Conservation (phyloP, 2,113 vertebrate genomes). For the Bostrychus sinensis region DNA sequence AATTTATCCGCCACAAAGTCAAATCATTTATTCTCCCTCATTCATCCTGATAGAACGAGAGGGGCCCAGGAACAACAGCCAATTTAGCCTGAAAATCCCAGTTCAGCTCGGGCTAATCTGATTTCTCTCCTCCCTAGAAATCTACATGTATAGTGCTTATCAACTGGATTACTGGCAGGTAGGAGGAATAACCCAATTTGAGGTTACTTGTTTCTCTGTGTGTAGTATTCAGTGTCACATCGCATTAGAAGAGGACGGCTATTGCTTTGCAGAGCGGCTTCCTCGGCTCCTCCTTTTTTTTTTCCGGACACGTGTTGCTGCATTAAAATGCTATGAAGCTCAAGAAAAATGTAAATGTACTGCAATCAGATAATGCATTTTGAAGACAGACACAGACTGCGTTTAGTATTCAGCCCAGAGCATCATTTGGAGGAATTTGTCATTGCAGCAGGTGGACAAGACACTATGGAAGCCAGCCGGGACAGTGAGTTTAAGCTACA, state of each 20-base stretch:
- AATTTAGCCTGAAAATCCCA: constrained; percentile 75
- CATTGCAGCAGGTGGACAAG: neutral
- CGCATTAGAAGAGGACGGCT: constrained; percentile 67
- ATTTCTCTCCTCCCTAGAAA: constrained; percentile 80
- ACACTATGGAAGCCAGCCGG: constrained; percentile 7
- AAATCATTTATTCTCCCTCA: constrained; percentile 75
- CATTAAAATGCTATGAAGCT: constrained; percentile 19
- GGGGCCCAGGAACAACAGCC: constrained; percentile 71
- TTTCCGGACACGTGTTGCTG: constrained; percentile 41
- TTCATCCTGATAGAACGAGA: constrained; percentile 72
- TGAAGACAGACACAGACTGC: neutral
- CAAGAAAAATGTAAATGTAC: constrained; percentile 49
- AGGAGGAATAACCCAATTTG: constrained; percentile 84
- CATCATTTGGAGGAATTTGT: neutral
- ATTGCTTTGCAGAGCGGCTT: constrained; percentile 69
- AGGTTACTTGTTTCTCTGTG: constrained; percentile 80
- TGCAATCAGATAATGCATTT: constrained; percentile 56
- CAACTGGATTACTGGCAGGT: constrained; percentile 84
- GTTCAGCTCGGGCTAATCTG: constrained; percentile 78
- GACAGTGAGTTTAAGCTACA: constrained; percentile 22
- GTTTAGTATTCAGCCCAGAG: neutral
- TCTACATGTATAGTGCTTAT: constrained; percentile 85
- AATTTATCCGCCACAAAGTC: constrained; percentile 75
- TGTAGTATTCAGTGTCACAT: constrained; percentile 82
- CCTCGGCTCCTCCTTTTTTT: constrained; percentile 40